Percentiles rank a stretch among this genome's conserved stretches.
Evolutionary conservation across 2,888 invertebrate genomes (phyloP).

Genomic region (Polydrusus cervinus): DNA sequence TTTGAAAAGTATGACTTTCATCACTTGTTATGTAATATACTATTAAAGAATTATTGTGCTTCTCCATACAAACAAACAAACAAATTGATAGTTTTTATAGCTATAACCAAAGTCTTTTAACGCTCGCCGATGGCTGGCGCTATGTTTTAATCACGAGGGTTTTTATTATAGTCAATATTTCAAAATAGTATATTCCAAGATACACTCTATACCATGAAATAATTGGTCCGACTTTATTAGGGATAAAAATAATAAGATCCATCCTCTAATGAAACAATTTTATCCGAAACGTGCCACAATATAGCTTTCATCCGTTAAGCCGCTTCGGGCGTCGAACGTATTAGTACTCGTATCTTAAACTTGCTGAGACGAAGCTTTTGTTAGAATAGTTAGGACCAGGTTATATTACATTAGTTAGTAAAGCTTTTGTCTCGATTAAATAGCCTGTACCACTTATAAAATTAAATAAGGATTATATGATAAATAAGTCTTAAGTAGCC

Average conservation of each 20-base stretch:
- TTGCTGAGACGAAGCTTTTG: conserved; percentile 1
- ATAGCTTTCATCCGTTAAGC: conserved; percentile 1
- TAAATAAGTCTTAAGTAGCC: too few species aligned
- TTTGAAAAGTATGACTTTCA: too few species aligned
- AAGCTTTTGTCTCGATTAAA: conserved; percentile 4
- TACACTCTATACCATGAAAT: background rate
- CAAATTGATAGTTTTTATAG: too few species aligned
- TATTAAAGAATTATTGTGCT: too few species aligned
- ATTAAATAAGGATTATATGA: background rate
- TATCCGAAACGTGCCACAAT: background rate
- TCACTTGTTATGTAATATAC: too few species aligned
- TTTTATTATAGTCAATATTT: background rate
- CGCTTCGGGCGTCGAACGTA: conserved; percentile 4
- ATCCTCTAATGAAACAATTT: background rate
- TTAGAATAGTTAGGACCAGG: background rate
- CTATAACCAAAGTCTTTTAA: too few species aligned
- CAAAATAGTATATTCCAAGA: background rate
- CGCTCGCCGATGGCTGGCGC: background rate
- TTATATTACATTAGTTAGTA: conserved; percentile 1
- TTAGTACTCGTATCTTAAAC: background rate
- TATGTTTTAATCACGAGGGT: background rate
- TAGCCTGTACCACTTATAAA: background rate
- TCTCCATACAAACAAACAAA: too few species aligned
- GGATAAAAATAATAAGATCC: conserved; percentile 10
- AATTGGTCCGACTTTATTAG: background rate